Evolutionary conservation across 2,888 invertebrate species (phyloP).

Genomic region (Lycocerus yunnanus): DNA sequence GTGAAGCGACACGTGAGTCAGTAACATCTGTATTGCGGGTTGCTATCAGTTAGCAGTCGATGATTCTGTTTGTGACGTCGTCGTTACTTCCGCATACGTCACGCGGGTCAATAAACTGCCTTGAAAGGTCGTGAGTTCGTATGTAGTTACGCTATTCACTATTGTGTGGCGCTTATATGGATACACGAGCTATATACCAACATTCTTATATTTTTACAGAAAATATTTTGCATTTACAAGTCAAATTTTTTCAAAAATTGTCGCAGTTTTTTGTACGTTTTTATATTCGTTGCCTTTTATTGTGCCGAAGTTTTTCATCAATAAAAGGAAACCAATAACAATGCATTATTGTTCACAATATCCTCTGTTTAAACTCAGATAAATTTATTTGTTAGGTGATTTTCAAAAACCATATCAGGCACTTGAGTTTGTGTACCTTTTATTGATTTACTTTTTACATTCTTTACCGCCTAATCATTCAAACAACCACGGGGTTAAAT

Average conservation of each 20-base stretch:
- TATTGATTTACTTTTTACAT: background rate
- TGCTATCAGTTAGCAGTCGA: constrained; percentile 41
- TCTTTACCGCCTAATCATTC: background rate
- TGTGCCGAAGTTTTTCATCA: background rate
- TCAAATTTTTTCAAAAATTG: background rate
- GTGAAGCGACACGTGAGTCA: constrained; percentile 1
- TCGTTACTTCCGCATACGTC: constrained; percentile 55
- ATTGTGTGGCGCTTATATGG: constrained; percentile 42
- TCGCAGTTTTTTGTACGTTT: background rate
- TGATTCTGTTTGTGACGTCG: constrained; percentile 48
- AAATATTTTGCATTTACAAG: background rate
- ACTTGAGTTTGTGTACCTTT: background rate
- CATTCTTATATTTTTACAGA: background rate
- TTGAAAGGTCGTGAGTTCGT: constrained; percentile 53
- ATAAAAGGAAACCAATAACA: background rate
- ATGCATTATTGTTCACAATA: background rate
- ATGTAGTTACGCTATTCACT: constrained; percentile 45
- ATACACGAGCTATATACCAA: background rate
- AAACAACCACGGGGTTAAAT: background rate
- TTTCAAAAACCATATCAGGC: background rate
- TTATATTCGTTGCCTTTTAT: background rate
- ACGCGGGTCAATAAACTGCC: constrained; percentile 57
- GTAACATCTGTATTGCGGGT: constrained; percentile 14
- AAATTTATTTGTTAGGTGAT: background rate
- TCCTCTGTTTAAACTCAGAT: background rate